Base-by-base conservation (phyloP, 2,888 invertebrate genomes). In the Piscicola geometra region DNA sequence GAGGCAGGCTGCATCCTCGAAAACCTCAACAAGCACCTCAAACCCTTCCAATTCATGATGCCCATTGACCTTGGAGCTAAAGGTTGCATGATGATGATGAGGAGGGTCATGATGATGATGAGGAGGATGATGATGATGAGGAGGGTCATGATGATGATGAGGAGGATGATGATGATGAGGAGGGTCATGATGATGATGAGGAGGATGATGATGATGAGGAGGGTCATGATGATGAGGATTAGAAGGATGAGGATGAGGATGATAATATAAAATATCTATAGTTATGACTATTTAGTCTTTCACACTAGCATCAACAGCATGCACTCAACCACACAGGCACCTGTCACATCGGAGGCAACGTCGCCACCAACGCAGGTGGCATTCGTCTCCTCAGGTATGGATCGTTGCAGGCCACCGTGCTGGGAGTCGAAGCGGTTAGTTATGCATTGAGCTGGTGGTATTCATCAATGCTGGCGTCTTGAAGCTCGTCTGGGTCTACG, bases 21-120 rank as follows among this genome's bases (percentile, higher is more conserved):
- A 86, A 90, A 88, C 71, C 86, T 98, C 68, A 94, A 97, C 81
- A 88, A 89, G 75, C 88, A 90, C 82, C 88, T 93, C 1, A 87
- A 88, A 1, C 89, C 91, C 9, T 87, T 88, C 75, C 90, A 90
- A n/a, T 88, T 94, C 56, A 93, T 94, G 86, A 93, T 98, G 90
- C 99, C 99, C 0, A 85, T 98, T 76, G 99, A 99, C 87, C 88
- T 99, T 77, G 98, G 98, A 0, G 96, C 98, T 0, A 98, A 98
- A 86, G 95, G 94, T 36, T 91, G 75, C 67, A 47, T 47, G 12
- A 15, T 47, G 9, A 47, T 15, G n/a, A n/a, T n/a, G n/a, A n/a
- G n/a, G n/a, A n/a, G n/a, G n/a, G n/a, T n/a, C n/a, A n/a, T n/a
- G n/a, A n/a, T n/a, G n/a, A n/a, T n/a, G n/a, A n/a, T n/a, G n/a